Base-by-base conservation (phyloP, 2,888 invertebrate species). In the Andrena camellia region DNA sequence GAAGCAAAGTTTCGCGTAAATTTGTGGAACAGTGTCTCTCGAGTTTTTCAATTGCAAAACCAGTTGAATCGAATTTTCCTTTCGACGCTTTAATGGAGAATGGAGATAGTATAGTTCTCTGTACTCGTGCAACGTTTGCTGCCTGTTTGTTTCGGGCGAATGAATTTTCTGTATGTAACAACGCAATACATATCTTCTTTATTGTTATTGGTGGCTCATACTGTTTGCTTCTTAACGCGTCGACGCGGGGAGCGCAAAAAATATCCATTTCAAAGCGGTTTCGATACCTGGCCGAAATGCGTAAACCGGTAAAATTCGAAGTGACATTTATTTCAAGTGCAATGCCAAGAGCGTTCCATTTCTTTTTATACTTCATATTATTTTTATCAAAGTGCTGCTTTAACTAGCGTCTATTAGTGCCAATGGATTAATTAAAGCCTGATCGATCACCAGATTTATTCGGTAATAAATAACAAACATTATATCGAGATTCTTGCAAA, bases 241-340 rank as follows among this genome's bases (percentile, higher is more conserved):
- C 42, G 35, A 35, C n/a, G 23, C 10, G 23, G 23, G 31, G 63
- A 42, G 59, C 8, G n/a, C 17, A 31, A 57, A 31, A 71, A 48
- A 57, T 26, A 66, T 66, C 10, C 31, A 66, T 52, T 60, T 50
- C 59, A 8, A 50, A n/a, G 54, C 17, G 4, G 59, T 54, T 35
- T 6, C 0, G 35, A 33, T 23, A n/a, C 6, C 52, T 17, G 2
- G 1, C 17, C 10, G 0, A 17, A 54, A 31, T 31, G 2, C 42
- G 6, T 23, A n/a, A 5, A 13, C 8, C n/a, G 26, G 20, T 6
- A 3, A 31, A 33, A 33, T 31, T 62, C 62, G 1, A 62, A 62
- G 17, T 8, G 20, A 35, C 62, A 10, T 62, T 35, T 33, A 5
- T 59, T 59, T 29, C 59, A 23, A 17, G 6, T 52, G 2, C 6